Conservation (phyloP, 2,888 invertebrate genomes). For the Baronia brevicornis region DNA sequence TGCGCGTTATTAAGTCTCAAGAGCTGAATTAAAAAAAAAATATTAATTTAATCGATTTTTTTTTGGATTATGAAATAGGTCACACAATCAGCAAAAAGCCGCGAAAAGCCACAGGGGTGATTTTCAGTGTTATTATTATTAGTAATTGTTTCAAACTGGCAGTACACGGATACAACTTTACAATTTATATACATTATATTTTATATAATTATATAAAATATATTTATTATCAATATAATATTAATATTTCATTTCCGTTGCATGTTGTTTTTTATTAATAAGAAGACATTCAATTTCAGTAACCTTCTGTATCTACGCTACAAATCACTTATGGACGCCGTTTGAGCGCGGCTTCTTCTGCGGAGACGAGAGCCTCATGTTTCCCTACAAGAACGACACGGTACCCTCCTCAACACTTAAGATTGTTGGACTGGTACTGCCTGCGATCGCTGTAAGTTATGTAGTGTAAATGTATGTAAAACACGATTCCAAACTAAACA, state of each 20-base stretch:
- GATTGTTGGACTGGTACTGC: constrained; percentile 80
- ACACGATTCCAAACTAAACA: too few relatives aligned
- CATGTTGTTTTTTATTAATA: too few relatives aligned
- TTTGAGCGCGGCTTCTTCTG: constrained; percentile 94
- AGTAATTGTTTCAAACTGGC: not conserved
- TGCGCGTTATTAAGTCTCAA: too few relatives aligned
- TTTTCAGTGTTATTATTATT: too few relatives aligned
- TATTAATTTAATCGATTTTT: too few relatives aligned
- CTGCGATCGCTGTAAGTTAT: constrained; percentile 79
- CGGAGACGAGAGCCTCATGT: constrained; percentile 91
- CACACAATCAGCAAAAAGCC: too few relatives aligned
- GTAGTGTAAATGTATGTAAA: too few relatives aligned
- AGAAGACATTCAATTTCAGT: too few relatives aligned
- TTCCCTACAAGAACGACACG: constrained; percentile 87
- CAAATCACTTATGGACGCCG: constrained; percentile 61
- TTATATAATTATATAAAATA: not conserved
- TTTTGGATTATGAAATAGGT: too few relatives aligned
- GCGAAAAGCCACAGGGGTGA: too few relatives aligned
- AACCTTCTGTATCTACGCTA: constrained; percentile 29
- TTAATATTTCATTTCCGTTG: not conserved
- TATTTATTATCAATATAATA: not conserved
- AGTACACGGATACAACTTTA: not conserved
- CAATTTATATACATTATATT: not conserved
- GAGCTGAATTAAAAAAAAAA: too few relatives aligned
- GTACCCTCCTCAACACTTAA: constrained; percentile 83